Conservation (phyloP, 64 coral and sea anemone genomes). For the Dendronephthya gigantea region DNA sequence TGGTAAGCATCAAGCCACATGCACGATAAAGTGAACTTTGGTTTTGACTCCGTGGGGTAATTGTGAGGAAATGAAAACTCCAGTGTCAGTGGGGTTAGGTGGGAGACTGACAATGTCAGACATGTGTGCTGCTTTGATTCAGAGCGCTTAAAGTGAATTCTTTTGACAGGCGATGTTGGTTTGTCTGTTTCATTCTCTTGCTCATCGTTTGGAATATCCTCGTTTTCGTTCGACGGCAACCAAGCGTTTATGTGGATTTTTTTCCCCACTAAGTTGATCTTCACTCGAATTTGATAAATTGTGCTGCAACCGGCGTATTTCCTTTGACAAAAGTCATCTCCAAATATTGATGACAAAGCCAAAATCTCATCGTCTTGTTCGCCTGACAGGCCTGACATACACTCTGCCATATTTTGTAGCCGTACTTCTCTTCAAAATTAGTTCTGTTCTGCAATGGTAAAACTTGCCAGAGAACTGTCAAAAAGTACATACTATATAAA, state of each 20-base stretch:
- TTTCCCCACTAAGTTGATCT: neutral
- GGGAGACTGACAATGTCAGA: neutral
- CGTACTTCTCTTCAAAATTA: neutral
- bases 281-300: neutral
- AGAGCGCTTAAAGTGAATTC: neutral
- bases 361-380: conserved; percentile 6
- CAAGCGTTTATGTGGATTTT: neutral
- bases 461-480: neutral
- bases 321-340: neutral
- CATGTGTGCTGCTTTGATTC: neutral
- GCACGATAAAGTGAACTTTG: neutral
- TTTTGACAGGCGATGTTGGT: neutral
- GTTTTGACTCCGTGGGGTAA: neutral
- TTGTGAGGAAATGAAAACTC: neutral
- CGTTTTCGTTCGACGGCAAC: neutral
- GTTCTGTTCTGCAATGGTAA: neutral
- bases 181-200: neutral
- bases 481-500: neutral
- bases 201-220: neutral
- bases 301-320: neutral
- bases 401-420: neutral
- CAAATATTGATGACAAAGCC: neutral
- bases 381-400: neutral
- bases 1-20: neutral
- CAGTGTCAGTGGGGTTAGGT: neutral